Percentiles rank a stretch among this genome's conserved stretches.
phyloP scores from a whole-genome alignment of 2,888 invertebrate species.

The Seladonia tumulorum region DNA sequence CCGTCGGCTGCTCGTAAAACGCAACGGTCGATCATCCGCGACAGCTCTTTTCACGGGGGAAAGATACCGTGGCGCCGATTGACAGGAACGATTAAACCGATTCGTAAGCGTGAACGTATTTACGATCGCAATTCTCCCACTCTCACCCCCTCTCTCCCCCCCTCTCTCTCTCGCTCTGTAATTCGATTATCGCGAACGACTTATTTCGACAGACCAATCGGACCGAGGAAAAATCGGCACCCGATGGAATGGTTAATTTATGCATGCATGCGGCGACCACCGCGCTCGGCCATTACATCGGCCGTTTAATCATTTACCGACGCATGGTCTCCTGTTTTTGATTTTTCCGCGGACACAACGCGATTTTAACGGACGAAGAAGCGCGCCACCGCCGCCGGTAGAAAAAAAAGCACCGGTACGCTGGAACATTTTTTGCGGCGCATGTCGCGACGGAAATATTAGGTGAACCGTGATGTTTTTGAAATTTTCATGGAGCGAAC shows the following conservation, averaged over 20 bases:
- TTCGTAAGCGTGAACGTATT: slow-evolving; percentile 39
- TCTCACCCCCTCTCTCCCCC: background rate
- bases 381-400: no score
- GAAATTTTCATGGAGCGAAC: slow-evolving; percentile 11
- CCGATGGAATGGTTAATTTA: slow-evolving; percentile 45
- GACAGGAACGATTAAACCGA: slow-evolving; percentile 32
- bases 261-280: slow-evolving; percentile 7
- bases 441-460: slow-evolving; percentile 15
- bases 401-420: background rate
- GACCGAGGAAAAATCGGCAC: slow-evolving; percentile 22
- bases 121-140: slow-evolving; percentile 5
- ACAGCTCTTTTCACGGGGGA: slow-evolving; percentile 12
- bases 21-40: slow-evolving; percentile 12
- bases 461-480: background rate
- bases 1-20: background rate
- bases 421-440: background rate
- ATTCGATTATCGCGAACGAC: slow-evolving; percentile 54
- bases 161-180: background rate
- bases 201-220: slow-evolving; percentile 31
- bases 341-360: background rate
- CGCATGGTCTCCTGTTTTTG: background rate
- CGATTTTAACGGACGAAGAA: slow-evolving; percentile 2
- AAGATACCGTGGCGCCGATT: background rate
- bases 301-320: slow-evolving; percentile 28
- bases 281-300: slow-evolving; percentile 13